Evolutionary conservation across 2,888 invertebrate genomes (phyloP).

Genomic region (Stenoptilia bipunctidactyla): DNA sequence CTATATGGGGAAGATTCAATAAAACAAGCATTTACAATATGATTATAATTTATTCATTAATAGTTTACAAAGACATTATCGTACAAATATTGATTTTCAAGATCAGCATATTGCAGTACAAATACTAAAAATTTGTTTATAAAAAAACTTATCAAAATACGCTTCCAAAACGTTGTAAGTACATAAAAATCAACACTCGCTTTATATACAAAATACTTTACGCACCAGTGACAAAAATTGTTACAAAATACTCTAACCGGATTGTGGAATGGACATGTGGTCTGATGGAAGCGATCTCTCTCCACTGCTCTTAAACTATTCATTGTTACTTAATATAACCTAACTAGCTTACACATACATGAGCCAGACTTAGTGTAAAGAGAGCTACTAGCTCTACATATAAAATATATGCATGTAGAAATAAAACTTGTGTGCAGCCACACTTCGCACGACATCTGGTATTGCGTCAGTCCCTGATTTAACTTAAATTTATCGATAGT

Average conservation of each 20-base stretch:
- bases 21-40: slow-evolving; percentile 50
- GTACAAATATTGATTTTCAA: slow-evolving; percentile 54
- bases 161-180: slow-evolving; percentile 26
- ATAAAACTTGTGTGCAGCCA: not conserved
- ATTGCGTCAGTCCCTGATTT: slow-evolving; percentile 51
- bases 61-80: slow-evolving; percentile 69
- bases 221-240: slow-evolving; percentile 29
- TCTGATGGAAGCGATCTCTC: slow-evolving; percentile 32
- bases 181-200: slow-evolving; percentile 25
- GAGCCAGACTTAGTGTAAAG: slow-evolving; percentile 36
- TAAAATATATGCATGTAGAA: not conserved
- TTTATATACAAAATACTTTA: slow-evolving; percentile 41
- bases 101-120: slow-evolving; percentile 37
- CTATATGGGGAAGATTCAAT: slow-evolving; percentile 41
- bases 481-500: slow-evolving; percentile 29
- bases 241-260: slow-evolving; percentile 26
- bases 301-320: slow-evolving; percentile 31
- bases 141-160: slow-evolving; percentile 21
- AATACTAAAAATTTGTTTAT: slow-evolving; percentile 24
- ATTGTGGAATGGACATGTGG: slow-evolving; percentile 41
- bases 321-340: slow-evolving; percentile 45
- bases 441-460: slow-evolving; percentile 30
- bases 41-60: slow-evolving; percentile 71
- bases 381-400: not conserved
- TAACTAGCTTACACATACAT: slow-evolving; percentile 41